These are phyloP conservation scores for Pseudochromis fuscus DNA, from an alignment of 2,797 vertebrate genomes.

Conservation along the genomic window DNA sequence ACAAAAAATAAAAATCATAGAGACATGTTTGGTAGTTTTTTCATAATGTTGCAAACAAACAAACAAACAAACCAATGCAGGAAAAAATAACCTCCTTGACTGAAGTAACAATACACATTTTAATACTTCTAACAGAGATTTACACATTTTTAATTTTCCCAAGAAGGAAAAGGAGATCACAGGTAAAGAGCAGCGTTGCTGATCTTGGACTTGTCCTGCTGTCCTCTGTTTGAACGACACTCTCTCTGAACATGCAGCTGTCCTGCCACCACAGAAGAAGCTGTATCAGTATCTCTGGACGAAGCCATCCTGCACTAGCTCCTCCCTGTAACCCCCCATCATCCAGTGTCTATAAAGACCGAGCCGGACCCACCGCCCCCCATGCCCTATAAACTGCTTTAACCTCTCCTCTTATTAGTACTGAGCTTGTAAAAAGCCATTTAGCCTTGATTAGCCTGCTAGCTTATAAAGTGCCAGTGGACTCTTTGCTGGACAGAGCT, in stretches of 20 bases:
- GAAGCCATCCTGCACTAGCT: conserved; percentile 15
- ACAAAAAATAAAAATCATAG: no score
- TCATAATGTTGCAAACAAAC: no score
- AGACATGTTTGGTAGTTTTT: no score
- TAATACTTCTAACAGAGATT: background rate
- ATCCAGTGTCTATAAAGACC: conserved; percentile 65
- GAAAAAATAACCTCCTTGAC: no score
- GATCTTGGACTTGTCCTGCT: no score
- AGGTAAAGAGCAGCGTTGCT: no score
- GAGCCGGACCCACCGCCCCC: conserved; percentile 62
- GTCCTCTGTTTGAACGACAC: no score
- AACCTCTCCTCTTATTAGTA: conserved; percentile 87
- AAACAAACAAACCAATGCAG: no score
- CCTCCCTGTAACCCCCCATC: conserved; percentile 52
- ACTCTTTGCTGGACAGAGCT: conserved; percentile 47
- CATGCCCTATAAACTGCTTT: conserved; percentile 81
- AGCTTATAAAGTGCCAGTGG: conserved; percentile 86
- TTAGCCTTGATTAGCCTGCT: conserved; percentile 91
- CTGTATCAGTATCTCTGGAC: background rate
- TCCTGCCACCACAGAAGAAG: background rate
- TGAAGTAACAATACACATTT: background rate
- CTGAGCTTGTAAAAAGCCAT: conserved; percentile 91
- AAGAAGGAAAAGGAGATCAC: no score
- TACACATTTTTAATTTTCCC: background rate
- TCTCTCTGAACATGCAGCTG: background rate